Evolutionary conservation across 1,140 invertebrate genomes (phyloP).

Genomic region (Carcinoscorpius rotundicauda): DNA sequence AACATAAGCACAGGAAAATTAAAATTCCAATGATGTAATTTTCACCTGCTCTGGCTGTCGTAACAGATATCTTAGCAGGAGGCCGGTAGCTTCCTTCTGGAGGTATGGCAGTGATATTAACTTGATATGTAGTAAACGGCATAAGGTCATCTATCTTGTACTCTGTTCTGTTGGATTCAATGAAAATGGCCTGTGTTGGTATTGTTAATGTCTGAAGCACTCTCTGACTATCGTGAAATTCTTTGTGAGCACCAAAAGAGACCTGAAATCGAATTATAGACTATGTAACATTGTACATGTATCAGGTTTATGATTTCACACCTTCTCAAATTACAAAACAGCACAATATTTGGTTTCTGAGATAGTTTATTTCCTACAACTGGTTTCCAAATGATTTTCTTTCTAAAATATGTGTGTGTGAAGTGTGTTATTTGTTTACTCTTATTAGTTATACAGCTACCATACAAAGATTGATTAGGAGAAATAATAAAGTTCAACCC

Average conservation of each 20-base stretch:
- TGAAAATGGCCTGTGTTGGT: conserved; percentile 52
- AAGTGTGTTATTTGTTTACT: no score
- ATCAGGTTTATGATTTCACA: no score
- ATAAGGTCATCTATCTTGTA: conserved; percentile 51
- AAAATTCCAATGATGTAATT: background rate
- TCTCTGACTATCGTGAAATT: conserved; percentile 86
- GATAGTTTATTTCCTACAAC: no score
- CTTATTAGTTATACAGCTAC: no score
- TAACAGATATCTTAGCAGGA: conserved; percentile 85
- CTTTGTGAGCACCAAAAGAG: conserved; percentile 83
- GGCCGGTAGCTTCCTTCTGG: conserved; percentile 69
- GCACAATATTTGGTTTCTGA: no score
- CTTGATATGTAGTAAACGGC: conserved; percentile 87
- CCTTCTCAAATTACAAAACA: no score
- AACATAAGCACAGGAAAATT: no score
- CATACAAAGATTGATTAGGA: no score
- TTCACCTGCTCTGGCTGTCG: conserved; percentile 74
- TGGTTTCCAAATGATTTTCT: no score
- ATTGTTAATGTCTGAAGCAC: conserved; percentile 77
- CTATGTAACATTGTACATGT: no score
- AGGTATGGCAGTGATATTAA: conserved; percentile 83
- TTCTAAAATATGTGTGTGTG: no score
- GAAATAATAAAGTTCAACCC: no score
- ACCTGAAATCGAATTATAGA: conserved; percentile 39
- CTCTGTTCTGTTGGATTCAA: conserved; percentile 50